phyloP scores from a whole-genome alignment of 2,113 vertebrate species.

The Megaleporinus macrocephalus region DNA sequence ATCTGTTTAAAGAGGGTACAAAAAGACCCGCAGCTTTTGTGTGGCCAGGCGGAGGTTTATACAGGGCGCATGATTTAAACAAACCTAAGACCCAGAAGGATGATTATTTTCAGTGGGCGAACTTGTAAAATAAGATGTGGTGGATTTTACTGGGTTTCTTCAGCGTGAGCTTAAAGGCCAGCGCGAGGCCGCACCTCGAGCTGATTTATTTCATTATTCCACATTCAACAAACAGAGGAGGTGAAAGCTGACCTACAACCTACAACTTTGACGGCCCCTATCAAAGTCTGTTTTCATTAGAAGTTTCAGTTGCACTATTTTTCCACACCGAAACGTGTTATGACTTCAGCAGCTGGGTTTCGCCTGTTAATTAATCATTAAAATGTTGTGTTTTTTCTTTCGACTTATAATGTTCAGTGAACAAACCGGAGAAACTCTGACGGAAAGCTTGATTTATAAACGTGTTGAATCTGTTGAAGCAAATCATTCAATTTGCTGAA shows the following conservation, averaged over 20 bases:
- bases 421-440: constrained; percentile 66
- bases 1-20: constrained; percentile 28
- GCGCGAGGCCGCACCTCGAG: constrained; percentile 43
- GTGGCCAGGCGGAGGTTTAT: constrained; percentile 52
- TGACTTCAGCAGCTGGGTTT: constrained; percentile 77
- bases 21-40: constrained; percentile 43
- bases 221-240: constrained; percentile 77
- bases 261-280: constrained; percentile 77
- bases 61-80: constrained; percentile 52
- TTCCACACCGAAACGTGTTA: constrained; percentile 70
- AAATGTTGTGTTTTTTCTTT: constrained; percentile 80
- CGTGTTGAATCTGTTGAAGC: background rate
- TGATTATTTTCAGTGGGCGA: constrained; percentile 56
- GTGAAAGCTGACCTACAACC: constrained; percentile 69
- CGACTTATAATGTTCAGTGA: constrained; percentile 74
- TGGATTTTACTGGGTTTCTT: constrained; percentile 50
- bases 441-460: background rate
- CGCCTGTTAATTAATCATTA: constrained; percentile 84
- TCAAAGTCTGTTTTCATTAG: constrained; percentile 86
- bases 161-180: constrained; percentile 45
- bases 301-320: constrained; percentile 76
- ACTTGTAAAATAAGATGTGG: constrained; percentile 62
- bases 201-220: constrained; percentile 77
- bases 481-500: constrained; percentile 16
- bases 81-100: constrained; percentile 51